Conservation (phyloP, 2,113 vertebrate genomes). For the Tapirus terrestris region DNA sequence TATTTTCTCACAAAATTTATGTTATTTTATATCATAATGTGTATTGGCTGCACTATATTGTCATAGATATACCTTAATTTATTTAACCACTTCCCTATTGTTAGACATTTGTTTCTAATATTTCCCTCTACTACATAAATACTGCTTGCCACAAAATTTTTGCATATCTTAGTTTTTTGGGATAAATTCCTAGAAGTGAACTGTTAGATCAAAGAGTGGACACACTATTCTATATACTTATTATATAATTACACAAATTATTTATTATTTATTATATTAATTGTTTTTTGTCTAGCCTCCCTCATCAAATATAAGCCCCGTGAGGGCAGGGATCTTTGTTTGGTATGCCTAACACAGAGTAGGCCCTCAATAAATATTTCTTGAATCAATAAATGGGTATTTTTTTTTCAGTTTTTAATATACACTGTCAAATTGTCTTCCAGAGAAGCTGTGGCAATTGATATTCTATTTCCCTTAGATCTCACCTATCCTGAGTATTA, state of each 20-base stretch:
- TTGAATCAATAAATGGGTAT: neutral
- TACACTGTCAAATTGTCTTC: neutral
- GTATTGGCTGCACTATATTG: neutral
- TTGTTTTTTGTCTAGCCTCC: neutral
- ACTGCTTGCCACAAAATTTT: neutral
- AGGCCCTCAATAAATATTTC: neutral
- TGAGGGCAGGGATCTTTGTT: neutral
- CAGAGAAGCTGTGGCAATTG: conserved; percentile 25
- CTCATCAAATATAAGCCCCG: neutral
- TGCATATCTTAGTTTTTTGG: neutral
- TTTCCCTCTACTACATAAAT: neutral
- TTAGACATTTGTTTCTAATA: conserved; percentile 10
- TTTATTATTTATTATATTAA: neutral
- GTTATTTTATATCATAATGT: neutral
- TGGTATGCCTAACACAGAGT: neutral
- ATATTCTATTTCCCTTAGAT: neutral
- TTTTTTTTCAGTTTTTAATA: neutral
- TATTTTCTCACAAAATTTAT: neutral
- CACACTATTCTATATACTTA: neutral
- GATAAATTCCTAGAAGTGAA: conserved; percentile 42
- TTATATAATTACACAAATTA: neutral
- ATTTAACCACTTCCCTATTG: conserved; percentile 19
- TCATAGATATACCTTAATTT: neutral
- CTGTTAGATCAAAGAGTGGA: neutral
- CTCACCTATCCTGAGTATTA: neutral